Evolutionary conservation across 1,140 invertebrate genomes (phyloP).

Genomic region (Pogonomyrmex californicus): DNA sequence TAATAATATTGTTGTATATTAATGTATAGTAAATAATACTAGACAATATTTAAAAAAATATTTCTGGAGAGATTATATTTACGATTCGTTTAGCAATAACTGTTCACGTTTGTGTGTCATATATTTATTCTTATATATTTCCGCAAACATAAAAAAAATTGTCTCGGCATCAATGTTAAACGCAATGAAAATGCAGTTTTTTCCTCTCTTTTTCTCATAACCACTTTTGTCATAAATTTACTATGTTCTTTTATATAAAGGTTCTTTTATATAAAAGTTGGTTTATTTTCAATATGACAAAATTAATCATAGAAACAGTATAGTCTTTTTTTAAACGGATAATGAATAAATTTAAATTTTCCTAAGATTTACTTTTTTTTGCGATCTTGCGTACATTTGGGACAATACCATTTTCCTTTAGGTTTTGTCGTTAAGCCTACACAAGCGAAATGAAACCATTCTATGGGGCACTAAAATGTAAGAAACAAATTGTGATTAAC

Average conservation of each 20-base stretch:
- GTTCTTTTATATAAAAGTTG: conserved; percentile 34
- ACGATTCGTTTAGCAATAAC: not conserved
- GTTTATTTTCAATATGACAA: conserved; percentile 61
- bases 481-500: conserved; percentile 14
- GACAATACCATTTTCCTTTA: conserved; percentile 99
- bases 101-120: not conserved
- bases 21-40: too few relatives aligned
- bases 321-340: conserved; percentile 31
- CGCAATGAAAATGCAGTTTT: conserved; percentile 61
- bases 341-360: not conserved
- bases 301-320: conserved; percentile 64
- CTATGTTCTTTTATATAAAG: conserved; percentile 51
- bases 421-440: conserved; percentile 98
- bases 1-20: too few relatives aligned
- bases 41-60: too few relatives aligned
- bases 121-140: not conserved
- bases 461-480: conserved; percentile 94
- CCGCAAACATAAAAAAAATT: conserved; percentile 38
- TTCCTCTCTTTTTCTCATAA: conserved; percentile 6
- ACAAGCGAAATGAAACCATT: conserved; percentile 99
- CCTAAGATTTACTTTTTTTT: conserved; percentile 92
- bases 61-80: not conserved
- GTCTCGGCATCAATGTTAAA: conserved; percentile 61
- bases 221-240: conserved; percentile 55
- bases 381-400: conserved; percentile 95